Conservation (phyloP, 2,113 vertebrate genomes). For the Engystomops pustulosus region DNA sequence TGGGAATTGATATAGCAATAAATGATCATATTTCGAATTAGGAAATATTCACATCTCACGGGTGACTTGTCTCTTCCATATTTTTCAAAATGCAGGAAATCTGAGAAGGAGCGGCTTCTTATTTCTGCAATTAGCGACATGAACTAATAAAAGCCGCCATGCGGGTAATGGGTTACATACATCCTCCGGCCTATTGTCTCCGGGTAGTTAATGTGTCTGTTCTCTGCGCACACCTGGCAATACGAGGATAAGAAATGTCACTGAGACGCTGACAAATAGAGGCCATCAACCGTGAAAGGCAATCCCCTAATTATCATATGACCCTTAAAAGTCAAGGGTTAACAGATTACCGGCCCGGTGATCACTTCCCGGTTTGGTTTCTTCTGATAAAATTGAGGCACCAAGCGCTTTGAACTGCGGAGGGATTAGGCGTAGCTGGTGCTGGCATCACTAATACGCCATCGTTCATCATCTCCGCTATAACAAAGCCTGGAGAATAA, state of each 20-base stretch:
- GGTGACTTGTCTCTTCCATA: background rate
- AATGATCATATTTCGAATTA: no score
- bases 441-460: constrained; percentile 63
- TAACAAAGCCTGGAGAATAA: constrained; percentile 64
- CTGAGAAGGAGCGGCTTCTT: background rate
- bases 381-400: constrained; percentile 62
- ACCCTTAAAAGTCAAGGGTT: constrained; percentile 40
- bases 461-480: constrained; percentile 62
- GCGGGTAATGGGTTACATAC: background rate
- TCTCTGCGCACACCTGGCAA: background rate
- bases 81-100: no score
- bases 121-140: background rate
- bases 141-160: background rate
- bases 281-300: constrained; percentile 1
- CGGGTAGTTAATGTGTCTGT: background rate
- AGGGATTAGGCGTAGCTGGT: constrained; percentile 59
- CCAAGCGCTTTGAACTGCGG: constrained; percentile 56
- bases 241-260: constrained; percentile 12
- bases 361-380: constrained; percentile 21
- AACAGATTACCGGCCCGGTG: background rate
- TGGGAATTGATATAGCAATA: no score
- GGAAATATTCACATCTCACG: background rate
- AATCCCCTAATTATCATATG: constrained; percentile 3
- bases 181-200: background rate
- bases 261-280: background rate